Base-by-base conservation (phyloP, 1,140 invertebrate species). In the Gryon sp. region DNA sequence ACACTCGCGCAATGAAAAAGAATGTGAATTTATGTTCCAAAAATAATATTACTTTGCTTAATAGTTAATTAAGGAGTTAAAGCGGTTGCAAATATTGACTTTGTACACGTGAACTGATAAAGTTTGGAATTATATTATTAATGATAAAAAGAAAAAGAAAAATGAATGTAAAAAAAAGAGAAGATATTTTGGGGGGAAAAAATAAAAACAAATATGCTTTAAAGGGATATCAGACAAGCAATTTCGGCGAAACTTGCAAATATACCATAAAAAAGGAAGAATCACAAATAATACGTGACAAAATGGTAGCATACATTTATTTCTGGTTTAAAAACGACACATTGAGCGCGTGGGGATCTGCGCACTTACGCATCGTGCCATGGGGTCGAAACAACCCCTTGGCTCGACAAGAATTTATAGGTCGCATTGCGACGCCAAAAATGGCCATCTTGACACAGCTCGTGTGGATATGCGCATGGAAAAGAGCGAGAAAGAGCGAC, bases 381-480 rank as follows among this genome's bases (percentile, higher is more conserved):
- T 76, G 63, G 73, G 63, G 65, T 48, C 48, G 63, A 38, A 62
- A 28, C 57, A 68, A 69, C 60, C 70, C 60, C 62, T 60, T 68
- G 52, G 62, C 53, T 60, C 45, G 52, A 50, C 43, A 19, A 57
- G 53, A 75, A 75, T 75, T 75, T 75, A 75, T 75, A 75, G 70
- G 62, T 60, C 70, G 70, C 70, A 75, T 66, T 66, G 72, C 69
- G 70, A 52, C 59, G 60, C 60, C 60, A 52, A 66, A 68, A 60
- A 59, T 43, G 70, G 52, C 59, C 60, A 59, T 53, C 52, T 24
- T 46, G 19, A 24, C 46, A 18, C n/a, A 43, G 20, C 30, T 26
- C 28, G 30, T 41, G 57, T n/a, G n/a, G n/a, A n/a, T n/a, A 57
- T 24, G 46, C 28, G 45, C 7, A n/a, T 9, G 46, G 12, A n/a